Conservation (phyloP, 2,113 vertebrate species). For the Mormyrus lacerda region DNA sequence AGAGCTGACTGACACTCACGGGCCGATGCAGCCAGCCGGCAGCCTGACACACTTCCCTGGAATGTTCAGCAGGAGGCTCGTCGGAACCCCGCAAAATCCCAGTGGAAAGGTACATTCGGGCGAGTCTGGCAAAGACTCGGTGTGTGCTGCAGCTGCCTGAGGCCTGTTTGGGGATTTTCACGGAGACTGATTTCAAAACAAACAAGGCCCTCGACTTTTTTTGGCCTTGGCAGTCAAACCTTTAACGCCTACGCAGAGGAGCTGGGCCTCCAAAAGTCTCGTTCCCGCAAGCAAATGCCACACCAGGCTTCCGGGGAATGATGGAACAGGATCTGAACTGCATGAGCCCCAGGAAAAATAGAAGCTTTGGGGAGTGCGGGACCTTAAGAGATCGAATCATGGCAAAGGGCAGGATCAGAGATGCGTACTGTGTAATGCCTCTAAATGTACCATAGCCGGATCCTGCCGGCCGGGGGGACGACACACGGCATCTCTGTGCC, state of each 20-base stretch:
- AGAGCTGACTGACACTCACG: constrained; percentile 52
- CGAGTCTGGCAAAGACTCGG: not conserved
- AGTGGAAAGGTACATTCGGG: too few relatives aligned
- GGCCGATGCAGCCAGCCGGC: constrained; percentile 27
- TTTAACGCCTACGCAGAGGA: constrained; percentile 12
- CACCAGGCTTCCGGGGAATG: not conserved
- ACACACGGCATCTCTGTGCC: constrained; percentile 28
- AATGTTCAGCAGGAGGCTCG: not conserved
- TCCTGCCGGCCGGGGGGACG: not conserved
- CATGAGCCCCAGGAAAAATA: not conserved
- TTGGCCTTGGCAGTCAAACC: not conserved
- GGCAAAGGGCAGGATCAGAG: not conserved
- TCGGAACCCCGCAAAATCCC: not conserved
- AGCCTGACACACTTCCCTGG: constrained; percentile 9
- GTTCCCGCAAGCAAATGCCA: not conserved
- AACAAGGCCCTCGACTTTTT: not conserved
- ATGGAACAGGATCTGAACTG: not conserved
- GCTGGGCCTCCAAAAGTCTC: not conserved
- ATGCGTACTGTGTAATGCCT: constrained; percentile 32
- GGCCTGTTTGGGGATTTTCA: constrained; percentile 2
- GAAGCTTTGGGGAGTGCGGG: not conserved
- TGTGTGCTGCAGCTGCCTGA: not conserved
- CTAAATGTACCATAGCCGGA: constrained; percentile 33
- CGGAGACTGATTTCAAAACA: not conserved
- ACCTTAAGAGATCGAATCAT: not conserved